Percentiles rank a stretch among this genome's conserved stretches.
Evolutionary conservation across 2,113 vertebrate species (phyloP).

Genomic region (Clarias magur): DNA sequence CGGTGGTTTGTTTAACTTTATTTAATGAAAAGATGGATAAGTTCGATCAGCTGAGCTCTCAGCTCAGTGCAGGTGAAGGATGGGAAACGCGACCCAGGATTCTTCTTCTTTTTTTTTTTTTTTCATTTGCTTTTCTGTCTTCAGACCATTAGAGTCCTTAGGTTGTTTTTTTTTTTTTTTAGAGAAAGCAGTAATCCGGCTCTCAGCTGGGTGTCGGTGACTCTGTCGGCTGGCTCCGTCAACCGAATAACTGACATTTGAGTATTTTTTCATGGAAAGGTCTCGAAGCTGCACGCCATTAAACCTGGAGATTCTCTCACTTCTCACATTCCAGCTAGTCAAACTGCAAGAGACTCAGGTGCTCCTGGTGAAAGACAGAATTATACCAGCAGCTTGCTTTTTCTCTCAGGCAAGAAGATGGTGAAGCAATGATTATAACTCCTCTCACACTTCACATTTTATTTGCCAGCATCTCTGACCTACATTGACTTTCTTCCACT

Average conservation of each 20-base stretch:
- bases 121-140: not conserved
- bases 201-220: not conserved
- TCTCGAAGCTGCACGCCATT: constrained; percentile 5
- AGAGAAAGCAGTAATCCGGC: constrained; percentile 11
- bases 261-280: not conserved
- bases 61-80: not conserved
- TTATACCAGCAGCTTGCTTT: not conserved
- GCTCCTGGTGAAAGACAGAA: not conserved
- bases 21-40: not conserved
- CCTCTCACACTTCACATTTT: not conserved
- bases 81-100: not conserved
- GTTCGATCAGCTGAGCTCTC: not conserved
- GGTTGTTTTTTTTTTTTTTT: constrained; percentile 22
- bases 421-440: not conserved
- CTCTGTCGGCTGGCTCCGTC: not conserved
- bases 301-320: not conserved
- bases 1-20: not conserved
- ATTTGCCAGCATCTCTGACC: not conserved
- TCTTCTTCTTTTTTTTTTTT: no score
- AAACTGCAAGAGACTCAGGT: not conserved
- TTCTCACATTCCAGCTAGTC: not conserved
- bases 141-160: not conserved
- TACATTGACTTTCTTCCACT: not conserved
- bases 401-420: not conserved
- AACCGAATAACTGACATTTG: constrained; percentile 7